A percentile compares a stretch with the other conserved stretches of the same genome.
Conservation (phyloP, 2,113 vertebrate genomes). For the Bettongia penicillata region DNA sequence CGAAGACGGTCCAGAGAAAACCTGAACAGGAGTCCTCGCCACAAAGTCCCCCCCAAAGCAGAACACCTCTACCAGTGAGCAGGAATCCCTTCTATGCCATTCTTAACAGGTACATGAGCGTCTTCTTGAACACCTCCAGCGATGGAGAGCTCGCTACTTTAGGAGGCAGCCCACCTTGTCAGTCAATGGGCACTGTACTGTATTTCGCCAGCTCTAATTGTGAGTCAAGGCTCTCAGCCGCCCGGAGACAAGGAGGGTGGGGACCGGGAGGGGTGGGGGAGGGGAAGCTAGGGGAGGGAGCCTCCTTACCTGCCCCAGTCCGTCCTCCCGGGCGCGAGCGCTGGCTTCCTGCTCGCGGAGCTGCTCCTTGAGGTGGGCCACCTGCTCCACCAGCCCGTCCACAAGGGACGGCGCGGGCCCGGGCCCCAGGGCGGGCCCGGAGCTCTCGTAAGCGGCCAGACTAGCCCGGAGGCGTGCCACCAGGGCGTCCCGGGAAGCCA, state of each 20-base stretch:
- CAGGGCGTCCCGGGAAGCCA: slow-evolving; percentile 79
- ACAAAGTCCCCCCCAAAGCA: background rate
- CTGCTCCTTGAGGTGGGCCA: slow-evolving; percentile 81
- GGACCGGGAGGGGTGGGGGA: background rate
- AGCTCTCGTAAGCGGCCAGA: slow-evolving; percentile 53
- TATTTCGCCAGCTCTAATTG: background rate
- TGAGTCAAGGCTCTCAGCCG: background rate
- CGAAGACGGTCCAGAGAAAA: background rate
- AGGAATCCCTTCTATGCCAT: background rate
- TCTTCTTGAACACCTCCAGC: background rate
- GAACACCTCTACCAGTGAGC: background rate
- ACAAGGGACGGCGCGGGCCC: slow-evolving; percentile 85
- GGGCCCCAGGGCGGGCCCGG: slow-evolving; percentile 56
- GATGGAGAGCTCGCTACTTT: background rate
- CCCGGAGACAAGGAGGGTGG: too few relatives aligned
- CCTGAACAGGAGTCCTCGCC: too few relatives aligned
- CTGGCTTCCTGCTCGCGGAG: slow-evolving; percentile 78
- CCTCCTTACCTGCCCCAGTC: background rate
- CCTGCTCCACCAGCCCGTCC: slow-evolving; percentile 84
- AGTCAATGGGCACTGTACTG: background rate
- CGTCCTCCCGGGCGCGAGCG: background rate
- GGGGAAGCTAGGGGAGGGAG: too few relatives aligned
- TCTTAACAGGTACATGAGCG: background rate
- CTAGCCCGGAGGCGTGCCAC: slow-evolving; percentile 76
- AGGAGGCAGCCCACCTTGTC: background rate